phyloP scores from a whole-genome alignment of 2,797 vertebrate species.

The Squalus acanthias region DNA sequence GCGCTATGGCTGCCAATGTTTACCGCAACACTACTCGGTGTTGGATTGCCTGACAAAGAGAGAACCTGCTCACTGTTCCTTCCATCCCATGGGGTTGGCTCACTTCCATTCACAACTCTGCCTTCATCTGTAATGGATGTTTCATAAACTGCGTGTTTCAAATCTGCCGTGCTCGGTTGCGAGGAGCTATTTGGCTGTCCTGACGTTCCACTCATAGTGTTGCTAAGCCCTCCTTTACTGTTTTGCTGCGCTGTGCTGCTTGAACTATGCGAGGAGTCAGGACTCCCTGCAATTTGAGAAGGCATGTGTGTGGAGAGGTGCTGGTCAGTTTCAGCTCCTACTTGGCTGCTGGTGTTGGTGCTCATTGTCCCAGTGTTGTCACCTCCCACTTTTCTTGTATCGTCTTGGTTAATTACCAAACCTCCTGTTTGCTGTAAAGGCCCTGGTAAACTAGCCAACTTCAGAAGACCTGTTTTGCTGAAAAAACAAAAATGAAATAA shows the following conservation, averaged over 20 bases:
- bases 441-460: neutral
- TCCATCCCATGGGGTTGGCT: too few relatives aligned
- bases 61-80: neutral
- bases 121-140: neutral
- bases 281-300: too few relatives aligned
- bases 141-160: neutral
- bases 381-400: neutral
- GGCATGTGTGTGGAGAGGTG: neutral
- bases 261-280: too few relatives aligned
- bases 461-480: neutral
- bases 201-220: neutral
- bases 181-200: neutral
- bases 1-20: neutral
- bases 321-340: too few relatives aligned
- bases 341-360: neutral
- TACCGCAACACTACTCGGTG: neutral
- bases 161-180: neutral
- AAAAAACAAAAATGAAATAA: neutral
- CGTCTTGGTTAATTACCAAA: neutral
- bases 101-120: neutral
- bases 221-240: neutral
- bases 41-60: neutral
- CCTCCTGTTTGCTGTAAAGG: neutral
- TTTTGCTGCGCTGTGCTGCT: neutral
- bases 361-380: neutral